These are phyloP conservation scores for Acleris holmiana DNA, from an alignment of 2,888 invertebrate species.

Conservation along the genomic window DNA sequence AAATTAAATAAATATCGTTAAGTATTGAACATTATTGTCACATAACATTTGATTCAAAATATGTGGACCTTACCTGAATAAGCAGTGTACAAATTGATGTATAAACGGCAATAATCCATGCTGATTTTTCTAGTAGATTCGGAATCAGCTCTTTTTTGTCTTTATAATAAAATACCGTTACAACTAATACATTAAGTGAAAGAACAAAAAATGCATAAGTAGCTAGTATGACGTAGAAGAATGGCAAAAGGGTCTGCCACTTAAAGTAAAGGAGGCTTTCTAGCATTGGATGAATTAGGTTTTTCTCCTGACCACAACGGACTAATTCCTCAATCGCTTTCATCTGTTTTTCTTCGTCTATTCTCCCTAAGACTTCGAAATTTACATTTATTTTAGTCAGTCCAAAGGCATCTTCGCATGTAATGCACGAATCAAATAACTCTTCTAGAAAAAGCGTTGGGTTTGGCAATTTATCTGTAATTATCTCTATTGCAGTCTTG, in stretches of 20 bases:
- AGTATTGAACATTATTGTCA: too few relatives aligned
- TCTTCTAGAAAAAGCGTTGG: background rate
- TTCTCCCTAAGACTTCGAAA: slow-evolving; percentile 44
- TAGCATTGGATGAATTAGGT: slow-evolving; percentile 61
- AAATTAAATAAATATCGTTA: too few relatives aligned
- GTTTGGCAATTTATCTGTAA: slow-evolving; percentile 9
- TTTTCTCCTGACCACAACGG: slow-evolving; percentile 54
- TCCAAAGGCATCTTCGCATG: slow-evolving; percentile 4
- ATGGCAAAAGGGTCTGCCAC: slow-evolving; percentile 56
- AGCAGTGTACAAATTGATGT: background rate
- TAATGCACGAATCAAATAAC: slow-evolving; percentile 7
- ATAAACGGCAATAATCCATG: background rate
- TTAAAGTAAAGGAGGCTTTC: slow-evolving; percentile 63
- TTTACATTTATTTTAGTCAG: slow-evolving; percentile 26
- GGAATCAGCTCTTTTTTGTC: background rate
- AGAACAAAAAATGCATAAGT: slow-evolving; percentile 55
- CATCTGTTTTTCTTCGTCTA: slow-evolving; percentile 48
- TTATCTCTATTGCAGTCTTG: slow-evolving; percentile 8
- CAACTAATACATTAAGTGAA: slow-evolving; percentile 38
- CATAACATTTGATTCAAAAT: too few relatives aligned
- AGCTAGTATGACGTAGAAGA: slow-evolving; percentile 54
- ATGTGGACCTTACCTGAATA: background rate
- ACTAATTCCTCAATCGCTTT: slow-evolving; percentile 57
- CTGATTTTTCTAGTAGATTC: background rate
- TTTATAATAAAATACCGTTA: slow-evolving; percentile 7